Evolutionary conservation across 2,113 vertebrate species (phyloP).

Genomic region (Nothobranchius kuhntae): DNA sequence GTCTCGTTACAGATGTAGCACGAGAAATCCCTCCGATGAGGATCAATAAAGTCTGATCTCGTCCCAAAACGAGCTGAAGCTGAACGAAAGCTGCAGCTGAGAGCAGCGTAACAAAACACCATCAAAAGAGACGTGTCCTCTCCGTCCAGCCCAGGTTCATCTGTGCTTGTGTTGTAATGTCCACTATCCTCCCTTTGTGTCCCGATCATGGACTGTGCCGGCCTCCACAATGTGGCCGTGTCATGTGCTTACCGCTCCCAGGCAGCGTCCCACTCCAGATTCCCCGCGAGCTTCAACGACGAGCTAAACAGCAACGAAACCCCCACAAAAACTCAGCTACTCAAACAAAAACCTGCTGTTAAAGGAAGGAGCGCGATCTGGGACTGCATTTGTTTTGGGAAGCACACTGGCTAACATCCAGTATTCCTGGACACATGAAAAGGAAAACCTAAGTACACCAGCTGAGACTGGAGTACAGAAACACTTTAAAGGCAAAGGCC

Average conservation of each 20-base stretch:
- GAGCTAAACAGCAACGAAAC: slow-evolving; percentile 41
- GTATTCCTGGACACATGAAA: too few relatives aligned
- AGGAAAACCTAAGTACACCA: background rate
- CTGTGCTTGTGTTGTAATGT: background rate
- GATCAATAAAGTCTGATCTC: too few relatives aligned
- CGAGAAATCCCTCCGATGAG: too few relatives aligned
- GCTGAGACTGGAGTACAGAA: too few relatives aligned
- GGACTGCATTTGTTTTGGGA: background rate
- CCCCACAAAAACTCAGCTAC: background rate
- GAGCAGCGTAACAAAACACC: background rate
- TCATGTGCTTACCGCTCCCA: slow-evolving; percentile 35
- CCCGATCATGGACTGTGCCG: slow-evolving; percentile 35
- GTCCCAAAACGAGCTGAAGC: background rate
- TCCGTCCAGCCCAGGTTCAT: background rate
- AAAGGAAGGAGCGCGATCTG: slow-evolving; percentile 7
- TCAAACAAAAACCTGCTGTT: slow-evolving; percentile 11
- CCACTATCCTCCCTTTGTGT: slow-evolving; percentile 6
- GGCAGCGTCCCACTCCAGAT: slow-evolving; percentile 63
- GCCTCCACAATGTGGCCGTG: slow-evolving; percentile 19
- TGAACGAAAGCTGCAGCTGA: background rate
- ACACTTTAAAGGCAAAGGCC: too few relatives aligned
- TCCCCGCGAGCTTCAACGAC: slow-evolving; percentile 53
- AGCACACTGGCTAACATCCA: too few relatives aligned
- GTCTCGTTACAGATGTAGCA: too few relatives aligned
- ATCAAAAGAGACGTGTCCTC: background rate